Conservation (phyloP, 2,888 invertebrate species). For the Notodromas monacha region DNA sequence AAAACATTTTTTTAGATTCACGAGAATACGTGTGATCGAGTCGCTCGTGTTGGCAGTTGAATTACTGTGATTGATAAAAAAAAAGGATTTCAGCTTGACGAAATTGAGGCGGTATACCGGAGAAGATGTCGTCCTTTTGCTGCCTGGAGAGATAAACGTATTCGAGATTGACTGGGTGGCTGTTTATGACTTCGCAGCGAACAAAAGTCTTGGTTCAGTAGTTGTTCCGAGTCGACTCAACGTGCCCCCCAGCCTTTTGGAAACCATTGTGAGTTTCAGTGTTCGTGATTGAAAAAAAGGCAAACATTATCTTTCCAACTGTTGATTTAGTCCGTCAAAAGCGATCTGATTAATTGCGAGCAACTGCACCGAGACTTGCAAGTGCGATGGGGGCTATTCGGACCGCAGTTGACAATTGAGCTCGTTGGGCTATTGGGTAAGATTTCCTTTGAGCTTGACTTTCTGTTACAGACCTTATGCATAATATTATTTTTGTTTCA, state of each 20-base stretch:
- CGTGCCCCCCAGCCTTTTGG: slow-evolving; percentile 49
- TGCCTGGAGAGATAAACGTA: slow-evolving; percentile 49
- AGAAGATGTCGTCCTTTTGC: slow-evolving; percentile 33
- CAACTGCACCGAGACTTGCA: slow-evolving; percentile 53
- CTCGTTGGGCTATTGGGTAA: slow-evolving; percentile 38
- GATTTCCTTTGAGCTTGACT: too few species aligned
- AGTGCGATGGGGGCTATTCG: slow-evolving; percentile 65
- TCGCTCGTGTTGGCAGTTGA: too few species aligned
- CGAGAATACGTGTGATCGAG: too few species aligned
- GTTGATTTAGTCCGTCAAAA: slow-evolving; percentile 14
- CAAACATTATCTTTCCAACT: not conserved
- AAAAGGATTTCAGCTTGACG: too few species aligned
- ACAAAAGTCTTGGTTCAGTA: slow-evolving; percentile 34
- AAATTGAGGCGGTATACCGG: slow-evolving; percentile 32
- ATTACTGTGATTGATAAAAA: too few species aligned
- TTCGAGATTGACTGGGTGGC: slow-evolving; percentile 54
- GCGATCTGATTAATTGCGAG: slow-evolving; percentile 40
- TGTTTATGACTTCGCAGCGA: slow-evolving; percentile 33
- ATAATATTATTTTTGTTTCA: too few species aligned
- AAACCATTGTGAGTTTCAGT: slow-evolving; percentile 20
- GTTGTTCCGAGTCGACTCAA: slow-evolving; percentile 44
- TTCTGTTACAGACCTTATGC: too few species aligned
- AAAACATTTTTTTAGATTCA: too few species aligned
- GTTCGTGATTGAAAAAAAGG: too few species aligned
- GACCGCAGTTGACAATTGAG: slow-evolving; percentile 50